Conservation (phyloP, 2,113 vertebrate genomes). For the Pelusios castaneus region DNA sequence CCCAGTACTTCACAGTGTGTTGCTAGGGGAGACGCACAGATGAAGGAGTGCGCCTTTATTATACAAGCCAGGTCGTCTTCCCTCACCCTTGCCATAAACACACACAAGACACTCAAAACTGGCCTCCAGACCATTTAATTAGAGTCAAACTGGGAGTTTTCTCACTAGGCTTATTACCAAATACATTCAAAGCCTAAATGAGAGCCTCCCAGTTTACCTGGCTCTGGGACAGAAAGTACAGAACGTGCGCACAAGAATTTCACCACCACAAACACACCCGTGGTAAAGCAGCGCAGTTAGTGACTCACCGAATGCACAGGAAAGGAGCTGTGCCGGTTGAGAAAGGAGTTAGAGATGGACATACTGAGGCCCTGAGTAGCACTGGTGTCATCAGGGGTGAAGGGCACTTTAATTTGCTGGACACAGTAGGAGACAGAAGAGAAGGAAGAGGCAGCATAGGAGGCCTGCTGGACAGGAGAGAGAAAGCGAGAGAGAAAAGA, state of each 20-base stretch:
- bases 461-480: conserved; percentile 85
- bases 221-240: background rate
- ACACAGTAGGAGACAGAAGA: conserved; percentile 94
- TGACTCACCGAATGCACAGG: conserved; percentile 96
- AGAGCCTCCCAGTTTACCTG: background rate
- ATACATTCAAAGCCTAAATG: background rate
- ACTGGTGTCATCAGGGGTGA: conserved; percentile 90
- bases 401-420: conserved; percentile 90
- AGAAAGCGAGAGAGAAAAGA: conserved; percentile 66
- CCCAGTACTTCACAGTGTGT: conserved; percentile 17
- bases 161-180: background rate
- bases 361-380: conserved; percentile 94
- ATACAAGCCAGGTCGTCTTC: background rate
- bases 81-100: rapidly evolving
- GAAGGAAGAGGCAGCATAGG: conserved; percentile 92
- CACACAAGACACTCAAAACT: rapidly evolving
- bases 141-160: background rate
- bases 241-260: background rate
- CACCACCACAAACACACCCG: background rate
- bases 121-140: rapidly evolving
- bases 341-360: conserved; percentile 99
- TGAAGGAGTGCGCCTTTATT: background rate
- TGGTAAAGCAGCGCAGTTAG: background rate
- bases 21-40: background rate
- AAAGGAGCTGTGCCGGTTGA: conserved; percentile 93